phyloP scores from a whole-genome alignment of 2,113 vertebrate species.

The Xiphias gladius region DNA sequence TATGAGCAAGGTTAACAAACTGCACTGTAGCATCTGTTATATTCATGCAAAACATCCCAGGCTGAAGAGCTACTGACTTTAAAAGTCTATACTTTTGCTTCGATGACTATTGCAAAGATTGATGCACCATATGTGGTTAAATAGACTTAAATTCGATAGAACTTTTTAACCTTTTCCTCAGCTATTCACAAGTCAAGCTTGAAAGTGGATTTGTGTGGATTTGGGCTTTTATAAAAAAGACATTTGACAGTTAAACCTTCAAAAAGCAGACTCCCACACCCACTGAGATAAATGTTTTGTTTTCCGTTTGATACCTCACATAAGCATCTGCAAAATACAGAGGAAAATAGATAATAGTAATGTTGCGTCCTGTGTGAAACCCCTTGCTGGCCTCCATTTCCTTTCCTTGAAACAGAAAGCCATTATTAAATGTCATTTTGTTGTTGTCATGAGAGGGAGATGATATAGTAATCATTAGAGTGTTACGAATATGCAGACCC shows the following conservation, averaged over 20 bases:
- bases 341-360: constrained; percentile 23
- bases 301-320: not conserved
- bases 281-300: not conserved
- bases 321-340: not conserved
- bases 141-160: not conserved
- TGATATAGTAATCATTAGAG: constrained; percentile 33
- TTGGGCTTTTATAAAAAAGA: not conserved
- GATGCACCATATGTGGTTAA: not conserved
- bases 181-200: not conserved
- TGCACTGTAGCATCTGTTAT: not conserved
- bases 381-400: constrained; percentile 15
- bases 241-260: not conserved
- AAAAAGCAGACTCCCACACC: not conserved
- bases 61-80: not conserved
- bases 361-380: not conserved
- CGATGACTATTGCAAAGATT: not conserved
- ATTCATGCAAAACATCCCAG: constrained; percentile 6
- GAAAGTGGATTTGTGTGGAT: not conserved
- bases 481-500: constrained; percentile 18
- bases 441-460: constrained; percentile 21
- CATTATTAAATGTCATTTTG: constrained; percentile 63
- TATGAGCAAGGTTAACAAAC: constrained; percentile 4
- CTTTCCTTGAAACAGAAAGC: constrained; percentile 34
- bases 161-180: not conserved
- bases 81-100: not conserved